Evolutionary conservation across 2,797 vertebrate genomes (phyloP).

Genomic region (Poeciliopsis presidionis): DNA sequence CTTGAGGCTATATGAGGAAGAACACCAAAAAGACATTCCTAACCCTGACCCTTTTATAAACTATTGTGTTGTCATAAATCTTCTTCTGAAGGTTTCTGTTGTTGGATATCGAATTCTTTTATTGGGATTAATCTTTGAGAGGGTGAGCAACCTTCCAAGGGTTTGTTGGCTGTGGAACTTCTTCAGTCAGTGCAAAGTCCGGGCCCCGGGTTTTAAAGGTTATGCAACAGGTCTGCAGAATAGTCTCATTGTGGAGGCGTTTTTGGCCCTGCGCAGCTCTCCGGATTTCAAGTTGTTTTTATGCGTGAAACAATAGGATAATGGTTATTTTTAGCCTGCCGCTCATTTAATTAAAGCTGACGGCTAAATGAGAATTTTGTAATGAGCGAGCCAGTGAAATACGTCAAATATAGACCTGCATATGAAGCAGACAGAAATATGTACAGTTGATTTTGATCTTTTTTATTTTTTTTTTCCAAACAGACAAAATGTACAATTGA

Average conservation of each 20-base stretch:
- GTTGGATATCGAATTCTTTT: constrained; percentile 18
- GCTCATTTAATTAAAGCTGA: background rate
- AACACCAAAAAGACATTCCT: background rate
- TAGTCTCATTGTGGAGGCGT: constrained; percentile 21
- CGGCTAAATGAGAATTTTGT: background rate
- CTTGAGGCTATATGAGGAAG: background rate
- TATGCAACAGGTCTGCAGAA: constrained; percentile 40
- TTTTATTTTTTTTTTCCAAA: background rate
- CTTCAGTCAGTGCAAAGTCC: constrained; percentile 44
- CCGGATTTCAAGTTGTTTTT: constrained; percentile 6
- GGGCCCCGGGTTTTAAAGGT: constrained; percentile 32
- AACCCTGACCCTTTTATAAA: background rate
- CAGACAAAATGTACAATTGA: background rate
- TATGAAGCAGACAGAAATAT: background rate
- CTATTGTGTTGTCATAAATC: background rate
- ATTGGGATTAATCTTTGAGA: constrained; percentile 12
- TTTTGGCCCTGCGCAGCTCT: constrained; percentile 8
- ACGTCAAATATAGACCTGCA: background rate
- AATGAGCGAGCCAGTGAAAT: background rate
- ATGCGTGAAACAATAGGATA: background rate
- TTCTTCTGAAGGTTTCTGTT: background rate
- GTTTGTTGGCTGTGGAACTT: constrained; percentile 15
- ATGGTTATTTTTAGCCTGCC: constrained; percentile 15
- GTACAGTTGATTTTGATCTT: background rate
- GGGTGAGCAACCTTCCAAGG: background rate